These are phyloP conservation scores for Salminus brasiliensis DNA, from an alignment of 2,113 vertebrate species.

Conservation along the genomic window DNA sequence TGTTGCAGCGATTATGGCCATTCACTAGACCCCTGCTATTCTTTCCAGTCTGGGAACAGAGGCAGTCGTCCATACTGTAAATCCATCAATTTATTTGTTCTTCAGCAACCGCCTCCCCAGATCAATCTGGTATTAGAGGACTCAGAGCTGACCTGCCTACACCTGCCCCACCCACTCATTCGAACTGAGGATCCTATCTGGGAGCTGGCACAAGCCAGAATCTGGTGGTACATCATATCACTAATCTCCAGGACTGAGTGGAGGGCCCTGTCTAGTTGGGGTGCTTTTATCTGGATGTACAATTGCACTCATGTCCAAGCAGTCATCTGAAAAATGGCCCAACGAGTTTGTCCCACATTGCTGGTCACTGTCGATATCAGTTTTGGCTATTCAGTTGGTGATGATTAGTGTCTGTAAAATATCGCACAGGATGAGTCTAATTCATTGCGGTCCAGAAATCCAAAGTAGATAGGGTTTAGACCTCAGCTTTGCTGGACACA, in stretches of 20 bases:
- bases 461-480: background rate
- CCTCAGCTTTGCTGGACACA: background rate
- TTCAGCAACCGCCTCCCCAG: constrained; percentile 20
- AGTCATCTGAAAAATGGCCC: background rate
- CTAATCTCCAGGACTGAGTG: constrained; percentile 65
- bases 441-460: constrained; percentile 19
- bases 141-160: constrained; percentile 68
- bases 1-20: constrained; percentile 60
- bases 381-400: background rate
- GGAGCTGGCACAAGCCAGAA: constrained; percentile 56
- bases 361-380: background rate
- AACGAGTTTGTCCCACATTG: background rate
- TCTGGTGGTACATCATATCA: constrained; percentile 63
- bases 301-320: constrained; percentile 59
- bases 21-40: constrained; percentile 59
- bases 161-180: constrained; percentile 49
- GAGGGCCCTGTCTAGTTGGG: constrained; percentile 60
- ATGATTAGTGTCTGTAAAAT: background rate
- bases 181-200: constrained; percentile 57
- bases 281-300: constrained; percentile 56
- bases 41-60: constrained; percentile 58
- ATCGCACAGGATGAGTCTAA: background rate
- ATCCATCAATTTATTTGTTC: constrained; percentile 55
- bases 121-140: constrained; percentile 64
- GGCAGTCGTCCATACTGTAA: constrained; percentile 51